Conservation (phyloP, 2,888 invertebrate genomes). For the Horisme vitalbata region DNA sequence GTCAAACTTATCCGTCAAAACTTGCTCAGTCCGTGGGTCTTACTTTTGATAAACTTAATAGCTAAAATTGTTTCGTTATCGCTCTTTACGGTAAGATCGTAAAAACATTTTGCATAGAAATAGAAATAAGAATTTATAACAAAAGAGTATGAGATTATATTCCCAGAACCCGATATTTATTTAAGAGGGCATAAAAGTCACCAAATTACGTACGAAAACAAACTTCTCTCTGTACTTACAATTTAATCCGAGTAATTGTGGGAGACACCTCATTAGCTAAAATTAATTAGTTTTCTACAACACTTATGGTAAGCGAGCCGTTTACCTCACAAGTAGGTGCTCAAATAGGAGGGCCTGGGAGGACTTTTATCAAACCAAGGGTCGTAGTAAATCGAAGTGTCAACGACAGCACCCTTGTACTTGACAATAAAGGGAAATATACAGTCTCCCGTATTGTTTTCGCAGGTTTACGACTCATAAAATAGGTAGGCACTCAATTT, state of each 20-base stretch:
- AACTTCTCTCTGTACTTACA: constrained; percentile 21
- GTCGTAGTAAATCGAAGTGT: constrained; percentile 77
- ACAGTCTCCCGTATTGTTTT: constrained; percentile 62
- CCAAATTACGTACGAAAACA: constrained; percentile 5
- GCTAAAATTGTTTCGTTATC: too few relatives aligned
- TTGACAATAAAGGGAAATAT: constrained; percentile 71
- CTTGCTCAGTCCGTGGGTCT: too few relatives aligned
- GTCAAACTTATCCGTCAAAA: too few relatives aligned
- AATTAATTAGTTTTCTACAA: constrained; percentile 38
- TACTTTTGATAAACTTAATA: too few relatives aligned
- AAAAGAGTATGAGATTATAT: too few relatives aligned
- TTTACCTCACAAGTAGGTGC: constrained; percentile 32
- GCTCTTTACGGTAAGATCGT: too few relatives aligned
- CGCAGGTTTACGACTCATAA: constrained; percentile 38
- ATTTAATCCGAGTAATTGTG: constrained; percentile 30
- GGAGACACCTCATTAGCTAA: constrained; percentile 32
- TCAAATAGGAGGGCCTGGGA: constrained; percentile 61
- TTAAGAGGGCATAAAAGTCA: not conserved
- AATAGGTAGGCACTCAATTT: constrained; percentile 30
- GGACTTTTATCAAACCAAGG: constrained; percentile 73
- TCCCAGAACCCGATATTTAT: too few relatives aligned
- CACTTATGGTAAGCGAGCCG: constrained; percentile 35
- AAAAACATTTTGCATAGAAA: too few relatives aligned
- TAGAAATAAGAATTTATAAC: too few relatives aligned
- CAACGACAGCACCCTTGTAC: constrained; percentile 65